A percentile compares a stretch with the other conserved stretches of the same genome.
phyloP scores from a whole-genome alignment of 2,113 vertebrate species.

The Cyanoliseus patagonus region DNA sequence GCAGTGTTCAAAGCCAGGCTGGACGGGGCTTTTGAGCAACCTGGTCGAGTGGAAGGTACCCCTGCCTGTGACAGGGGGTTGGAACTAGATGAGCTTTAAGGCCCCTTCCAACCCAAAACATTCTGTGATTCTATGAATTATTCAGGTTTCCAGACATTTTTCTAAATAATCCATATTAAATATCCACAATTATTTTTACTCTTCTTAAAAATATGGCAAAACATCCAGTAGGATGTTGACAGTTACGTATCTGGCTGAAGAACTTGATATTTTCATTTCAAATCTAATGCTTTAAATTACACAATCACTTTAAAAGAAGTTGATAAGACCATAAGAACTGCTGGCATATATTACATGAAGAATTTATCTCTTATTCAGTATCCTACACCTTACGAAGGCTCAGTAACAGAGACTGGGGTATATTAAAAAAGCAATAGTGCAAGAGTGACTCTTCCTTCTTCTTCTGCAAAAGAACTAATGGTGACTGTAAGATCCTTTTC shows the following conservation, averaged over 20 bases:
- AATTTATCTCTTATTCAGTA: not conserved
- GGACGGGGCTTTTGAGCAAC: not conserved
- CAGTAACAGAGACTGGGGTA: not conserved
- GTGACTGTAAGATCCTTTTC: not conserved
- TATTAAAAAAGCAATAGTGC: not conserved
- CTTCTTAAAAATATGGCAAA: not conserved
- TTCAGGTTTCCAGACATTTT: not conserved
- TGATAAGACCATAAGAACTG: not conserved
- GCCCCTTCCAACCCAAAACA: not conserved
- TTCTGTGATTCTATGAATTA: not conserved
- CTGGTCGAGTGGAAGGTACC: not conserved
- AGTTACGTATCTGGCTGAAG: not conserved
- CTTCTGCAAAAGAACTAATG: not conserved
- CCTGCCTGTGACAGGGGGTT: not conserved
- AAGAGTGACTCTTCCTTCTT: not conserved
- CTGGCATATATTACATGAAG: not conserved
- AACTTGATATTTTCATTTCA: not conserved
- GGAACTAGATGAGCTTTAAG: not conserved
- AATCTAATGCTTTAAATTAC: not conserved
- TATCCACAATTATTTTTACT: not conserved
- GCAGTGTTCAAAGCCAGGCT: not conserved
- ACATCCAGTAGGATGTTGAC: not conserved
- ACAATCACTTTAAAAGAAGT: not conserved
- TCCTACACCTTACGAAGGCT: not conserved
- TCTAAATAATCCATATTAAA: not conserved